Base-by-base conservation (phyloP, 2,797 vertebrate species). In the Poeciliopsis gracilis region DNA sequence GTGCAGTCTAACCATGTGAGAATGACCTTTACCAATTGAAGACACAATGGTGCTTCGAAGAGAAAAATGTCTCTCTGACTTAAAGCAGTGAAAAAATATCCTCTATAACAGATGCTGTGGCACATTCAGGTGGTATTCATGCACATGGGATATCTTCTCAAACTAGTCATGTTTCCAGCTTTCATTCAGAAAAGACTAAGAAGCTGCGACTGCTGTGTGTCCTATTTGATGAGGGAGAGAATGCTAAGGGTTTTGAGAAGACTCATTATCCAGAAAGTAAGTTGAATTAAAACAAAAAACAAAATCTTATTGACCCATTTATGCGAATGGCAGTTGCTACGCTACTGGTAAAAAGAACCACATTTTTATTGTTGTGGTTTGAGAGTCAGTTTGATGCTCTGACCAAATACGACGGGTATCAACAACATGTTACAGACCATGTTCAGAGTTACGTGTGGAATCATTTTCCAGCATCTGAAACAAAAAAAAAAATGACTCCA, bases 21-120 rank as follows among this genome's bases (percentile, higher is more conserved):
- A 25, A 38, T 45, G 79, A 77, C 57, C 59, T 59, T 43, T 23
- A 78, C 16, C 77, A 67, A 66, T 66, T 66, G 38, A 66, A 41
- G 23, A 41, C 63, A 67, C 63, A 67, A 67, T 67, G 63, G 33
- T 12, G 63, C 18, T 67, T 36, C 1, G 20, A 25, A 25, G 36
- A 67, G 36, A 25, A 23, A 67, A 67, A 67, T 41, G 18, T 41
- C 63, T 67, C 36, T 36, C 15, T 11, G 20, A 67, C 38, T 67
- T 23, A 41, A 67, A 67, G 63, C 59, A 36, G 7, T 33, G 30
- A 63, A 36, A 36, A 63, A 63, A 63, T 63, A 9, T 28, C 59
- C 33, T 28, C 7, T 20, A 36, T 36, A 63, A 18, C 33, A 67
- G 63, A 33, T 38, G 36, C 33, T 11, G 33, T 41, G 23, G 23